Conservation (phyloP, 2,797 vertebrate species). For the Fratercula arctica region DNA sequence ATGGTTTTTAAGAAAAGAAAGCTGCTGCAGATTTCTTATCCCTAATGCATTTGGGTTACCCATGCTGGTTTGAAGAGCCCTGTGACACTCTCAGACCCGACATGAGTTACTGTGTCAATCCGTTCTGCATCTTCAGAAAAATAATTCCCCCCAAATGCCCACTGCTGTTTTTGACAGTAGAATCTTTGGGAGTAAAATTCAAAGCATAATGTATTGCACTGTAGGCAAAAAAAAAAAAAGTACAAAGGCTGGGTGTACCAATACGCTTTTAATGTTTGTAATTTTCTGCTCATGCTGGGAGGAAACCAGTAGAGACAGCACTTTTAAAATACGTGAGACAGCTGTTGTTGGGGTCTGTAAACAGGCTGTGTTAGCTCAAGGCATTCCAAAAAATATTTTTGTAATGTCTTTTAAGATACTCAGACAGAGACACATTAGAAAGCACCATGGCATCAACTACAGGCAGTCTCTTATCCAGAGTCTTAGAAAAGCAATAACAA, state of each 20-base stretch:
- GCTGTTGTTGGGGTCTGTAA: not conserved
- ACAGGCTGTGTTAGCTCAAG: slow-evolving; percentile 3
- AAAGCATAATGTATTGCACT: not conserved
- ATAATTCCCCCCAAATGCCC: not conserved
- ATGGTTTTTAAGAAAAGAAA: not conserved
- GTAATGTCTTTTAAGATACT: slow-evolving; percentile 5
- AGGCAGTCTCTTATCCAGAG: not conserved
- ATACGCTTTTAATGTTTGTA: slow-evolving; percentile 6
- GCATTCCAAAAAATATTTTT: slow-evolving; percentile 23
- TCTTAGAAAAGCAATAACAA: slow-evolving; percentile 19
- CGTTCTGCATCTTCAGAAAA: not conserved
- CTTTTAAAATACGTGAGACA: slow-evolving; percentile 1
- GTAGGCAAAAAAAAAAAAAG: not conserved
- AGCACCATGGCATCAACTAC: not conserved
- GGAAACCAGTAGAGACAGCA: slow-evolving; percentile 13
- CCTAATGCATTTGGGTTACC: not conserved
- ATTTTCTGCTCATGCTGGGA: slow-evolving; percentile 31
- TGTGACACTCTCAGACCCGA: not conserved
- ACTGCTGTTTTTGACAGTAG: not conserved
- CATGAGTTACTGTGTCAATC: not conserved
- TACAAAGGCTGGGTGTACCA: not conserved
- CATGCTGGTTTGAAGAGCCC: not conserved
- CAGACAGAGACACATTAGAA: not conserved
- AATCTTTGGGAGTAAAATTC: not conserved
- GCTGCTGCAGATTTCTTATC: not conserved